Evolutionary conservation across 1,140 invertebrate species (phyloP), one percentile per base, ranked within the genome.

Genomic region (Drosophila parvula): DNA sequence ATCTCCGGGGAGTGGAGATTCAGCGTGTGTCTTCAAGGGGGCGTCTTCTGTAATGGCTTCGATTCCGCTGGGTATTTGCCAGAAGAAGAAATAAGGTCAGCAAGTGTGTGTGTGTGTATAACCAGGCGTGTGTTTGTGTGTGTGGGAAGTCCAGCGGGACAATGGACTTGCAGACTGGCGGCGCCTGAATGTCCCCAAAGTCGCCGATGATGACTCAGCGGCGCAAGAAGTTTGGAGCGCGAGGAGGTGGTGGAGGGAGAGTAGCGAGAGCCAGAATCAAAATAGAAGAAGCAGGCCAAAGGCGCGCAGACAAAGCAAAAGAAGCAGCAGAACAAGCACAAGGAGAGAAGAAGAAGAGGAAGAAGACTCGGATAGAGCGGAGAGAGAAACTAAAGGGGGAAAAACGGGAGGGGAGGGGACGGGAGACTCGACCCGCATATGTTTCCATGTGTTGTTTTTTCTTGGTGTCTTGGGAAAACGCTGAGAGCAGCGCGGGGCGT

Each of bases 151-250:
- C 18, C 50, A 53, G 50, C 36, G 34, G 50, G 18, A 55, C 51
- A 55, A 55, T 55, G 30, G 53, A 57, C 22, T 43, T 40, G 28
- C 59, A 65, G 62, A 76, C 47, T 40, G 44, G 30, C 22, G 70
- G 70, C 73, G 59, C 69, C 68, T 36, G 45, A 56, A 41, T 62
- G 45, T 76, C 62, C 74, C 71, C 41, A 44, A 76, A 76, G 55
- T 59, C 53, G 38, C 41, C 47, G 79, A 83, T 86, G 82, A 86
- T 86, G 83, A 86, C 71, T 86, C 83, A 86, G 58, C 73, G 56
- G 5, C n/a, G 60, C 18, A 9, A 55, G 51, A 27, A 55, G 18
- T 10, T 55, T 22, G 50, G 32, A 0, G 16, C 5, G 22, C 16
- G 8, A 38, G 22, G 30, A 9, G 11, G 3, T 12, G 14, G 28